phyloP scores from a whole-genome alignment of 1,140 invertebrate genomes.

The Hesperophylax magnus region DNA sequence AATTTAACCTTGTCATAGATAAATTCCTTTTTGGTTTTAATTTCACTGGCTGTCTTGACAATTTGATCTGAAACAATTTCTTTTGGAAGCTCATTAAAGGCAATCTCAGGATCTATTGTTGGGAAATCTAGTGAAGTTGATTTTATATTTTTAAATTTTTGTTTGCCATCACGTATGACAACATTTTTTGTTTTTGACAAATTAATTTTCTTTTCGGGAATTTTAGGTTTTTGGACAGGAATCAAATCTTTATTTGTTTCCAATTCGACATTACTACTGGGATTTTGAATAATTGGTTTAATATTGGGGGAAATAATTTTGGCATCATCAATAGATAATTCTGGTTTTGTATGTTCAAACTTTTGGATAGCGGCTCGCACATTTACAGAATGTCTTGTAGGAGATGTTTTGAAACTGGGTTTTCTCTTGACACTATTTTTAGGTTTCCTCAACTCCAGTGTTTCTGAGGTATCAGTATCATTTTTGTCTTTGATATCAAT shows the following conservation, averaged over 20 bases:
- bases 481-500: conserved; percentile 5
- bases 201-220: conserved; percentile 45
- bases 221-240: conserved; percentile 20
- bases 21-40: conserved; percentile 59
- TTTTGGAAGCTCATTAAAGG: not conserved
- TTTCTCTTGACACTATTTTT: conserved; percentile 59
- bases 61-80: not conserved
- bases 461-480: conserved; percentile 58
- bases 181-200: conserved; percentile 42
- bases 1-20: conserved; percentile 66
- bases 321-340: not conserved
- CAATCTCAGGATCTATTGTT: not conserved
- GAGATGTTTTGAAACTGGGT: conserved; percentile 50
- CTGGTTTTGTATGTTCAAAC: conserved; percentile 47
- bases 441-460: conserved; percentile 55
- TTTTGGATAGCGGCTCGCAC: conserved; percentile 53
- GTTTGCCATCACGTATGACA: conserved; percentile 39
- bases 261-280: not conserved
- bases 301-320: not conserved
- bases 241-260: not conserved
- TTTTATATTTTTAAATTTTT: conserved; percentile 41
- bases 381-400: conserved; percentile 39
- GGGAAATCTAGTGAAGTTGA: not conserved
- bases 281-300: not conserved
- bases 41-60: conserved; percentile 21